These are phyloP conservation scores for Cosmia pyralina DNA, from an alignment of 2,888 invertebrate species.

Conservation along the genomic window DNA sequence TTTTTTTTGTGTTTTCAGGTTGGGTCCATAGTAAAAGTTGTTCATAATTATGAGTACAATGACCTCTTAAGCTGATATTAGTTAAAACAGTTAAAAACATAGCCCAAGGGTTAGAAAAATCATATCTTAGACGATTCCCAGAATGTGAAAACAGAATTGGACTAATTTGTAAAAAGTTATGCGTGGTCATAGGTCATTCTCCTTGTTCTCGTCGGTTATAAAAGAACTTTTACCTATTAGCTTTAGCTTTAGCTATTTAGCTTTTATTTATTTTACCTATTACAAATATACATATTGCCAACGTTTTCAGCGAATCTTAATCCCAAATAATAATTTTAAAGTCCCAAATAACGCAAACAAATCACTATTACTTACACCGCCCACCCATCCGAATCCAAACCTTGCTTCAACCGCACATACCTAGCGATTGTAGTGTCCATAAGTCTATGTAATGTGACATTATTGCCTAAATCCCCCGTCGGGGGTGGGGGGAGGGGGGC, in stretches of 20 bases:
- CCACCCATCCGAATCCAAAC: slow-evolving; percentile 38
- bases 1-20: no score
- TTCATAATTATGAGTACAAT: no score
- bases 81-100: not conserved
- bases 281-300: not conserved
- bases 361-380: slow-evolving; percentile 3
- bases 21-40: no score
- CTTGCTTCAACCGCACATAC: slow-evolving; percentile 44
- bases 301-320: not conserved
- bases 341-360: slow-evolving; percentile 4
- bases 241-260: no score
- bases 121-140: no score
- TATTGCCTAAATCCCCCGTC: slow-evolving; percentile 40
- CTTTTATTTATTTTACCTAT: no score
- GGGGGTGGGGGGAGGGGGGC: slow-evolving; percentile 5
- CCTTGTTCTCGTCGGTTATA: not conserved
- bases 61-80: no score
- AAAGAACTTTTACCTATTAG: no score
- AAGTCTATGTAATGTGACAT: slow-evolving; percentile 65
- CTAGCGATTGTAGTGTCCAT: slow-evolving; percentile 40
- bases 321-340: not conserved
- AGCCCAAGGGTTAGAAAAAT: not conserved
- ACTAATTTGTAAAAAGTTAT: not conserved
- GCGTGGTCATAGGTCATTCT: not conserved
- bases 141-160: not conserved